Base-by-base conservation (phyloP, 2,797 vertebrate genomes). In the Rhinogobio ventralis region DNA sequence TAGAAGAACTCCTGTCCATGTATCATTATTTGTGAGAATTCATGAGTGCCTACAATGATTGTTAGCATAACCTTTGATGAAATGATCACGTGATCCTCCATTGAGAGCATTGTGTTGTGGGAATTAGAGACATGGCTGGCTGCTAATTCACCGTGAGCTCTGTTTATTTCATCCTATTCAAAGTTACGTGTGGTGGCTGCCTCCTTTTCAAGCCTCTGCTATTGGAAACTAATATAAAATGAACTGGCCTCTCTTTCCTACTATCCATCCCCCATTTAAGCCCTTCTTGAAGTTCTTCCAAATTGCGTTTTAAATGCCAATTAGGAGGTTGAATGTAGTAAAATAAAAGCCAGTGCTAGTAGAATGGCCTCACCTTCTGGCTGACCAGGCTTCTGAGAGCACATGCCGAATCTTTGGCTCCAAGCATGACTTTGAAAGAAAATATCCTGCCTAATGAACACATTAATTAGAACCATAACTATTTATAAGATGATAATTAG, bases 401-500 rank as follows among this genome's bases (percentile, higher is more conserved):
- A 95, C 86, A 89, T 91, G 95, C 93, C 73, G 95, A 97, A 98
- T 97, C 98, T 99, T 97, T 98, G 97, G 97, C 98, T 99, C 97
- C 95, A 95, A 97, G 97, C 96, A 7, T 96, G 94, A 97, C 98
- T 99, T 98, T 99, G 97, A 99, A 97, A 97, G 95, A 97, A 84
- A 96, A 97, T 95, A 97, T 97, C 96, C 96, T 96, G 96, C 96
- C 96, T 99, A 99, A 99, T 97, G 97, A 99, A 99, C 98, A 98
- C 97, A 97, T 99, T 99, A 99, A 99, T 99, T 99, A 98, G 96
- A 97, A 98, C 96, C 97, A 97, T 99, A 99, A 99, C 97, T 99
- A 99, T 99, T 99, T 99, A 99, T 99, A 99, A 99, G 97, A 99
- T 96, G 96, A 96, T 99, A 99, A 99, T 99, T 99, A 98, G 97